A percentile compares a stretch with the other conserved stretches of the same genome.
Conservation (phyloP, 1,140 invertebrate species). For the Drosophila varians region DNA sequence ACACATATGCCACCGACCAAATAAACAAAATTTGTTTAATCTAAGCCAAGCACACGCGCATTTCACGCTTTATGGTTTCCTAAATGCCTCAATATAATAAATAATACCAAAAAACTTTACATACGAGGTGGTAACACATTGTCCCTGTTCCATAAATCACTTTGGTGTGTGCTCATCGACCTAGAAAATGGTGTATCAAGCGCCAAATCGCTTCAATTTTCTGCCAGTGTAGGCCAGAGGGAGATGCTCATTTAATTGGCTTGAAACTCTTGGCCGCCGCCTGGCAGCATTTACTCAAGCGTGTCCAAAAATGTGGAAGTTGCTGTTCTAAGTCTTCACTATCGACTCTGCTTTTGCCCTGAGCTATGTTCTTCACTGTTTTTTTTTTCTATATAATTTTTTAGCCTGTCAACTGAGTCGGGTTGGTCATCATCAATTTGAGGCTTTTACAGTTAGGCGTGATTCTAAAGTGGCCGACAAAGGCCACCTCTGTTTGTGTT, state of each 20-base stretch:
- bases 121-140: conserved; percentile 28
- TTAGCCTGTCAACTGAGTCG: conserved; percentile 34
- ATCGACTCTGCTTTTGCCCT: conserved; percentile 11
- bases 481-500: conserved; percentile 35
- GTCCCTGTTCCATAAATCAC: conserved; percentile 60
- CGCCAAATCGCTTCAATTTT: conserved; percentile 16
- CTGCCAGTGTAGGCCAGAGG: conserved; percentile 32
- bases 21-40: conserved; percentile 50
- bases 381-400: not conserved
- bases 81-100: conserved; percentile 66
- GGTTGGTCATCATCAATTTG: conserved; percentile 65
- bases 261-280: conserved; percentile 28
- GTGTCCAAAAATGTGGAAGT: conserved; percentile 60
- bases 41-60: conserved; percentile 47
- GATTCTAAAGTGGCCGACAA: conserved; percentile 49
- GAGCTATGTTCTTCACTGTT: conserved; percentile 28
- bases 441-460: conserved; percentile 67
- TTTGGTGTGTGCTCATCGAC: conserved; percentile 58
- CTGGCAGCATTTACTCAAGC: conserved; percentile 59
- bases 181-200: conserved; percentile 49
- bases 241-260: conserved; percentile 67
- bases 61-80: conserved; percentile 70
- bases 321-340: conserved; percentile 41
- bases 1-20: conserved; percentile 51
- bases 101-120: conserved; percentile 50